Evolutionary conservation across 2,797 vertebrate species (phyloP), one percentile per base, ranked within the genome.

Genomic region (Urosaurus nigricauda): DNA sequence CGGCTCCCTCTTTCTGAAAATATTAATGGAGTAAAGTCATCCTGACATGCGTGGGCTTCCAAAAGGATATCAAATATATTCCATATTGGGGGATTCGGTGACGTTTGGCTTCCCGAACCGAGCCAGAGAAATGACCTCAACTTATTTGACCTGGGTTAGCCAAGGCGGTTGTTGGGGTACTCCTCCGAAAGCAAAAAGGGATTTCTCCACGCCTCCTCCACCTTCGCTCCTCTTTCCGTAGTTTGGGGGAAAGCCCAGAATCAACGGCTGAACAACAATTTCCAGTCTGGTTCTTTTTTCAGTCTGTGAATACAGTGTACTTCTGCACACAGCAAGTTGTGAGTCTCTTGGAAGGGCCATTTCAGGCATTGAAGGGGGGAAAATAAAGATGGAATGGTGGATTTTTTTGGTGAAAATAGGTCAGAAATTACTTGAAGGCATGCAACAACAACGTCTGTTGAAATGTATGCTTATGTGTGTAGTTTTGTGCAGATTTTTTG

Each of bases 21-120:
- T 1, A 37, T 90, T 89, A 81, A 43, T 53, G 35, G 29, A 43
- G 2, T 29, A 29, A 68, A 29, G 21, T 80, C 77, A 89, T 80
- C 89, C 4, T 35, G 5, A 26, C 1, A 83, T 47, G 19, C 86
- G 11, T 58, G 65, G 3, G 53, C 32, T 77, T 86, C 63, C 43
- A 71, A 90, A 84, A 68, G 19, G 21, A 75, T 86, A 84, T 92
- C 89, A 84, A 81, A 74, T 86, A 60, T 43, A 70, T 1, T 16
- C 83, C 43, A 79, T 89, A 71, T 17, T 47, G 75, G 35, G 58
- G 13, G 21, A 58, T 19, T 70, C 47, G 2, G 58, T 43, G 77
- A 43, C 40, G 29, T 43, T 58, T 43, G 32, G 21, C 43, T 70
- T 77, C 35, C 47, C 12, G 3, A 32, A 13, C 65, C 24, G 37